These are phyloP conservation scores for Copidosoma floridanum DNA, from an alignment of 1,140 invertebrate species.

Conservation along the genomic window DNA sequence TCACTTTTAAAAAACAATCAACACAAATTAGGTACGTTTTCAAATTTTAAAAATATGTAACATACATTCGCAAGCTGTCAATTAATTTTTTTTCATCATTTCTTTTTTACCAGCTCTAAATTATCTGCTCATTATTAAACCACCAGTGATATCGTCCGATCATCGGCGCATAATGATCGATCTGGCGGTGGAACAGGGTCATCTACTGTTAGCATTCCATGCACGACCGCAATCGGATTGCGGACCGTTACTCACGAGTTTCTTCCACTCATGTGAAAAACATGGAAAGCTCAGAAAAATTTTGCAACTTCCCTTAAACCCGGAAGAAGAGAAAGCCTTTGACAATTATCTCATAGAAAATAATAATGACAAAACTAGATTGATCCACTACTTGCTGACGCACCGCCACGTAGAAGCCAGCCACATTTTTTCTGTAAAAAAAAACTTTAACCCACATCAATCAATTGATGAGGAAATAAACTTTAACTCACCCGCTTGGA, in stretches of 20 bases:
- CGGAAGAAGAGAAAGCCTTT: slow-evolving; percentile 60
- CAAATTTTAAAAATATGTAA: not conserved
- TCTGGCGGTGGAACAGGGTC: slow-evolving; percentile 60
- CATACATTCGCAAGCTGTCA: too few relatives aligned
- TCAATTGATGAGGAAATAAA: slow-evolving; percentile 2
- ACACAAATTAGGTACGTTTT: slow-evolving; percentile 41
- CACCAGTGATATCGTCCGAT: slow-evolving; percentile 55
- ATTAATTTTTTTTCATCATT: too few relatives aligned
- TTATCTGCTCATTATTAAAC: slow-evolving; percentile 57
- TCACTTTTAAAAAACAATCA: slow-evolving; percentile 60
- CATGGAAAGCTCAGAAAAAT: slow-evolving; percentile 58
- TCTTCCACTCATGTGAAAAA: slow-evolving; percentile 52
- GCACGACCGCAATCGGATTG: slow-evolving; percentile 54
- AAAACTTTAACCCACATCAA: too few relatives aligned
- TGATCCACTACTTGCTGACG: slow-evolving; percentile 51
- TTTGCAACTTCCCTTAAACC: slow-evolving; percentile 57
- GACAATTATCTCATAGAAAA: slow-evolving; percentile 55
- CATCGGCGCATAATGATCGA: slow-evolving; percentile 55
- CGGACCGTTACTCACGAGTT: slow-evolving; percentile 42
- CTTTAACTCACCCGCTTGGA: slow-evolving; percentile 26
- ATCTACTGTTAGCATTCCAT: slow-evolving; percentile 61
- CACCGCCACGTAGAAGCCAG: slow-evolving; percentile 53
- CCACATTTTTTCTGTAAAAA: slow-evolving; percentile 39
- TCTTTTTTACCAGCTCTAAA: slow-evolving; percentile 49
- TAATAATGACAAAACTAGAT: slow-evolving; percentile 43